Evolutionary conservation across 1,140 invertebrate species (phyloP), one percentile per base, ranked within the genome.

Genomic region (Littorina saxatilis): DNA sequence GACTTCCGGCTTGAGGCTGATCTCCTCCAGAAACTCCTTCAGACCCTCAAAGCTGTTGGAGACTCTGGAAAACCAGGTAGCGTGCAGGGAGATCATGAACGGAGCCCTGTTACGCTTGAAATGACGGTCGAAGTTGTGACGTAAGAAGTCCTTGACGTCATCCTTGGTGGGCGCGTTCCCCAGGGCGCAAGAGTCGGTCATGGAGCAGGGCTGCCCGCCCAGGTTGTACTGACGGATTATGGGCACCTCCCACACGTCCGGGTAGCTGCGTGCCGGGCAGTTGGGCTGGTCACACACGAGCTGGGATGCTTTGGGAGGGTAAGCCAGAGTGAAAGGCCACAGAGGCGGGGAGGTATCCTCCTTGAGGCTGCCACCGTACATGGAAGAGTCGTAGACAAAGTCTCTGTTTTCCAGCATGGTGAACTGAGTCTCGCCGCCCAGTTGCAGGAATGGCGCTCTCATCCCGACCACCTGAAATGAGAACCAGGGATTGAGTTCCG

Each of bases 191-290:
- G 85, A 86, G 17, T 88, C 84, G 68, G 88, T 87, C 32, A 88
- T 88, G 80, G 86, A 87, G 27, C 86, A 84, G 66, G 85, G 85
- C 58, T 82, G 75, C 20, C 84, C 83, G 23, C 84, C 50, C 79
- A 87, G 83, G 72, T 86, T 87, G 75, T 84, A 85, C 23, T 89
- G 70, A 3, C 88, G 84, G 9, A 87, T 82, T 11, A 88, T 84
- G 5, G 87, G 88, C 5, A 90, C 85, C 85, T 89, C 87, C 89
- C 89, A 90, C 47, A 89, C 84, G 17, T 87, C 86, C 55, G 83
- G 86, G 63, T 87, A 87, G 15, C 52, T 9, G 29, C 47, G 35
- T 17, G 32, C 73, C 2, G 89, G 89, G 80, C 89, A 90, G 9
- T 83, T 80, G 15, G 86, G 86, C 35, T 88, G 87, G 74, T 87